These are phyloP conservation scores for Ceratina japonica DNA, from an alignment of 1,140 invertebrate species.

Conservation along the genomic window DNA sequence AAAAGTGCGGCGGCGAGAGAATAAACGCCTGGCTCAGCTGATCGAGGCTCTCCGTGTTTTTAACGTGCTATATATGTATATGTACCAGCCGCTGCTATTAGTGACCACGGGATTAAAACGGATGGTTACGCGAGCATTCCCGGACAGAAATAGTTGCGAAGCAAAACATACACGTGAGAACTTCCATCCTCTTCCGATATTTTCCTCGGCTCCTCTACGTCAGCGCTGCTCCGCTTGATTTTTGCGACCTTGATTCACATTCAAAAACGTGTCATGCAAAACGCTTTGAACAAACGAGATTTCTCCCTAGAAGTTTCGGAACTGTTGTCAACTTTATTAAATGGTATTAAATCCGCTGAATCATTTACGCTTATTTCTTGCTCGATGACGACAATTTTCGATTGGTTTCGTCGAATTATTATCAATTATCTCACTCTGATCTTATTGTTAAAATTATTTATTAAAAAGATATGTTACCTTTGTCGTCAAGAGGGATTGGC, in stretches of 20 bases:
- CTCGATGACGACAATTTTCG: too few relatives aligned
- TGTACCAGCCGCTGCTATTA: constrained; percentile 57
- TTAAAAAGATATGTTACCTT: too few relatives aligned
- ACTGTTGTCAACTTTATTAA: too few relatives aligned
- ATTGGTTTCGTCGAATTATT: too few relatives aligned
- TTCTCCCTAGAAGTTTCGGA: too few relatives aligned
- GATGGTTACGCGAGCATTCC: constrained; percentile 69
- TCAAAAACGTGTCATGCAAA: not conserved
- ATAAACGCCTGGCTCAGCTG: constrained; percentile 57
- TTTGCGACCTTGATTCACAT: not conserved
- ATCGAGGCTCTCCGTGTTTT: constrained; percentile 42
- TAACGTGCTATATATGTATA: constrained; percentile 9
- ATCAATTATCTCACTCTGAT: too few relatives aligned
- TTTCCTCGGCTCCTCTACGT: not conserved
- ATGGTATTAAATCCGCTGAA: too few relatives aligned
- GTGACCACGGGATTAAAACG: constrained; percentile 65
- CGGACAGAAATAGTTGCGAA: constrained; percentile 66
- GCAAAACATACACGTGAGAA: constrained; percentile 61
- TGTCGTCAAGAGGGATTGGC: too few relatives aligned
- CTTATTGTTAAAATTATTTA: too few relatives aligned
- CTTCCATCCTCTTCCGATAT: not conserved
- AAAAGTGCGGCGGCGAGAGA: not conserved
- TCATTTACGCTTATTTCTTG: too few relatives aligned
- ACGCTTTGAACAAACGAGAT: too few relatives aligned
- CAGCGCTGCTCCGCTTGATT: not conserved